Evolutionary conservation across 2,888 invertebrate species (phyloP), one percentile per base, ranked within the genome.

Genomic region (Sisyra nigra): DNA sequence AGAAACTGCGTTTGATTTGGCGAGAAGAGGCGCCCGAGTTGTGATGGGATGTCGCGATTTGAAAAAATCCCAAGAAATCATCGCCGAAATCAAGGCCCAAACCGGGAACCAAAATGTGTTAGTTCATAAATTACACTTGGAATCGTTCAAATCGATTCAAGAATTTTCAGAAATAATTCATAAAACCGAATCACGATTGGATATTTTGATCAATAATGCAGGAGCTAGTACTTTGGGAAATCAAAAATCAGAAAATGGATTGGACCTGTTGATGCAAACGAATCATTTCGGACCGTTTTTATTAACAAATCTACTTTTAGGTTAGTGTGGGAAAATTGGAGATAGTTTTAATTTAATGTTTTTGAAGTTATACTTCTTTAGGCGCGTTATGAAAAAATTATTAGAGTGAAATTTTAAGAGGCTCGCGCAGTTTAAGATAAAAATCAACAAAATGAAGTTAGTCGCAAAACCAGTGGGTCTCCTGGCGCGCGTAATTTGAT

Each of bases 21-120:
- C 81, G 0, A 74, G 72, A 46, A 67, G 80, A 50, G 82, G 82
- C 5, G 86, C 84, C 1, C 71, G 72, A 44, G 69, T 88, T 32
- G 80, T 88, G 47, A 76, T 89, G 78, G 87, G 84, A 0, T 88
- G 87, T 57, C 67, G 87, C 48, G 80, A 82, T 55, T 52, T 80
- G 52, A 76, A 79, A 41, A 67, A 68, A 2, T 85, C 84, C 10
- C 74, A 75, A 54, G 68, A 72, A 54, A 69, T 74, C 2, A 75
- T 65, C 80, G 81, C 73, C 45, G 73, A 80, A 57, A 74, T 84
- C 47, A 60, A 71, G 43, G 71, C 74, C 47, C 64, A 68, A 37
- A 74, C 77, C 0, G 74, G 74, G 46, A 81, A 81, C 57, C 61
- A 65, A 1, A 76, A 79, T 50, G 61, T 84, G 2, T 49, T 76